Evolutionary conservation across 1,140 invertebrate species (phyloP), one percentile per base, ranked within the genome.

Genomic region (Ceratosolen solmsi): DNA sequence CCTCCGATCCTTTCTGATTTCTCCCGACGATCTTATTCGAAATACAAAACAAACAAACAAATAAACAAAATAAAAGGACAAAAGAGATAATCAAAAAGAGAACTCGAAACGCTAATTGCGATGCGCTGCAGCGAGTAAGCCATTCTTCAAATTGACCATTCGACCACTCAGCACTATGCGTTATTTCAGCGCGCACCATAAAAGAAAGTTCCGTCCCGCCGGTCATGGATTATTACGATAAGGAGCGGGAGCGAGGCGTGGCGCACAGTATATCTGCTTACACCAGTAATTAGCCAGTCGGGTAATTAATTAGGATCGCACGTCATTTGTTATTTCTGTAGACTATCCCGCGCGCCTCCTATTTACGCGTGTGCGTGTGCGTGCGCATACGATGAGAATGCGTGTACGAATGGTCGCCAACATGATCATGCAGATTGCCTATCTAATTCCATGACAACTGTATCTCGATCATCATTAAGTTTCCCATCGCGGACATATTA

Each of bases 271-370:
- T 68, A 38, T 68, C 63, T 68, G 63, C 63, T 68, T 63, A 73
- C 9, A 49, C 30, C 41, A 54, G 58, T 81, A 75, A 75, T 81
- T 81, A 75, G 49, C 65, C 71, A 46, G 63, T 25, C 73, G 51
- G 81, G 86, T 85, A 88, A 89, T 89, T 89, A 89, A 89, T 89
- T 89, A 88, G 84, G 82, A 87, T 88, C 78, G 87, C 87, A 88
- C 86, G 86, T 87, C 83, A 86, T 89, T 87, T 85, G 85, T 89
- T 89, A 89, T 86, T 88, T 88, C 85, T 86, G 74, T 20, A 68
- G 56, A 20, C 33, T 63, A 38, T 38, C 36, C 5, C n/a, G 20
- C 8, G 1, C 7, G 36, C 20, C 72, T 49, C 56, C n/a, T 13
- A 70, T 20, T 33, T 30, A 30, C 36, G 22, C 54, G 17, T 20